A percentile compares a stretch with the other conserved stretches of the same genome.
Conservation (phyloP, 2,113 vertebrate genomes). For the Hippoglossus stenolepis region DNA sequence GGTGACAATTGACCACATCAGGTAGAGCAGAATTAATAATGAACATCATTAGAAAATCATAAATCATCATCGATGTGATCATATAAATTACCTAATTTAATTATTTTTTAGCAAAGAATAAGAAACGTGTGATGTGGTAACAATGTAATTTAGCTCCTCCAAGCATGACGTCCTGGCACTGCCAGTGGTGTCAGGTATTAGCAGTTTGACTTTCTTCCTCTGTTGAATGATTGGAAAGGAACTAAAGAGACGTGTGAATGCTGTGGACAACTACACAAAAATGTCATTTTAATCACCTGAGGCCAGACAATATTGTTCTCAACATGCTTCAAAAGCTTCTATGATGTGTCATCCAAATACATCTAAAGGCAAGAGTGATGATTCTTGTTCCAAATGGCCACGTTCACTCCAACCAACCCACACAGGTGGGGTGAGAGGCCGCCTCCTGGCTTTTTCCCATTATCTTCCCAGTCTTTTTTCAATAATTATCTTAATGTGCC, state of each 20-base stretch:
- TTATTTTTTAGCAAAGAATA: no score
- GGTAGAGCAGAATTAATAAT: no score
- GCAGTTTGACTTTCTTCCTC: constrained; percentile 19
- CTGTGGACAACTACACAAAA: neutral
- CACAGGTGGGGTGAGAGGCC: no score
- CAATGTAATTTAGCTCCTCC: neutral
- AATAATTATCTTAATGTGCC: neutral
- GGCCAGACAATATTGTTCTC: neutral
- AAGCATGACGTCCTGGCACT: neutral
- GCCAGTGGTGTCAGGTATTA: constrained; percentile 40
- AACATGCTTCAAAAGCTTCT: neutral
- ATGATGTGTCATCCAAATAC: neutral
- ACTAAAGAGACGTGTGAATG: constrained; percentile 16
- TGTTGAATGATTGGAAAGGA: constrained; percentile 13
- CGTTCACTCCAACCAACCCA: no score
- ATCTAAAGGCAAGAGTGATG: neutral
- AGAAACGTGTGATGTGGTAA: neutral
- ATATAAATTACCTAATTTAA: no score
- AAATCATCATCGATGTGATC: no score
- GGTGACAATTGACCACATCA: no score
- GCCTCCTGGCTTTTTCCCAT: neutral
- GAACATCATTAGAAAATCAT: no score
- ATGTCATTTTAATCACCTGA: neutral
- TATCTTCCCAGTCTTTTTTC: neutral
- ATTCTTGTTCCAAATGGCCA: no score